These are phyloP conservation scores for Tiliacea citrago DNA, from an alignment of 2,888 invertebrate genomes.

Conservation along the genomic window DNA sequence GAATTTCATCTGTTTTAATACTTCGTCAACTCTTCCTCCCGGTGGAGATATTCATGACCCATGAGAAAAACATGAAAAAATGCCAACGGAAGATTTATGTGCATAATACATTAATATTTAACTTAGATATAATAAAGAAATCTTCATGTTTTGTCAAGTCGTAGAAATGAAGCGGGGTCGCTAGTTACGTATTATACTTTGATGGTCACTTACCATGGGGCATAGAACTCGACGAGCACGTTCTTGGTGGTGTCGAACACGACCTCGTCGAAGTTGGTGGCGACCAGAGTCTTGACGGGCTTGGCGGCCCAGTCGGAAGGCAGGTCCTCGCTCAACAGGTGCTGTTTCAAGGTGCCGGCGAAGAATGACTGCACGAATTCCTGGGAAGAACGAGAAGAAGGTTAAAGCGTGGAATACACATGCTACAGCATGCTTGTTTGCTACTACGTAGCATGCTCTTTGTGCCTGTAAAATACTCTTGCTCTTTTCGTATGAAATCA, in stretches of 20 bases:
- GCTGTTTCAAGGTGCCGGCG: constrained; percentile 98
- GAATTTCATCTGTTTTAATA: neutral
- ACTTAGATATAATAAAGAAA: neutral
- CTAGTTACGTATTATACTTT: neutral
- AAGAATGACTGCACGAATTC: constrained; percentile 97
- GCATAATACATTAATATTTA: neutral
- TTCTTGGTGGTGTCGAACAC: constrained; percentile 96
- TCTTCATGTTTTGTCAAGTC: neutral
- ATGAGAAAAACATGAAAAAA: no score
- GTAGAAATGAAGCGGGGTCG: neutral
- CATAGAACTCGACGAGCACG: constrained; percentile 99
- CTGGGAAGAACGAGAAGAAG: constrained; percentile 63
- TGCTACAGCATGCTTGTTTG: no score
- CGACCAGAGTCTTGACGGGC: constrained; percentile 97
- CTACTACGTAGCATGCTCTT: no score
- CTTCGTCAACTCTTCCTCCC: no score
- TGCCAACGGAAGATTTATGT: neutral
- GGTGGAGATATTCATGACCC: no score
- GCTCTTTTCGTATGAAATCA: neutral
- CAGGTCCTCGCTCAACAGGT: constrained; percentile 97
- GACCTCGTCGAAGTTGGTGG: constrained; percentile 98
- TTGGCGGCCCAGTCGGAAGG: constrained; percentile 99
- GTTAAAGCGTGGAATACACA: no score
- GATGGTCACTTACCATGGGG: constrained; percentile 94
- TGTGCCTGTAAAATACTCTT: no score